These are phyloP conservation scores for Polydesmus complanatus DNA, from an alignment of 2,888 invertebrate species.

Conservation along the genomic window DNA sequence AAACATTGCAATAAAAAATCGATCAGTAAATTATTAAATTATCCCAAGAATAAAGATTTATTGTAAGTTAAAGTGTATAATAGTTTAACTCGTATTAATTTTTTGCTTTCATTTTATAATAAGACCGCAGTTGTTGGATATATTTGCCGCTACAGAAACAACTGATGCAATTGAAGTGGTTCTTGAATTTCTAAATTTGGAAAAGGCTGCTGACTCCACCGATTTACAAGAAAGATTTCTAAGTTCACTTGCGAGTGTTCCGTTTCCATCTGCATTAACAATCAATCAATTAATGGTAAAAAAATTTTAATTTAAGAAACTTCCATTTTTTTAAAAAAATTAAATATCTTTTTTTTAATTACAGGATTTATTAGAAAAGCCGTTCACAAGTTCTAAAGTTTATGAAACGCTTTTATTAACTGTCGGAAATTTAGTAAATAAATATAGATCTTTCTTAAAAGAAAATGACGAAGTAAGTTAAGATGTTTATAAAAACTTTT, in stretches of 20 bases:
- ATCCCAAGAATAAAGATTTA: slow-evolving; percentile 43
- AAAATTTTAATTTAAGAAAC: background rate
- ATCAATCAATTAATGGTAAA: background rate
- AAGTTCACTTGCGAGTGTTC: slow-evolving; percentile 53
- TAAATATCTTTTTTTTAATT: background rate
- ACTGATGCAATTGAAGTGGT: slow-evolving; percentile 50
- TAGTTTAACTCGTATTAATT: background rate
- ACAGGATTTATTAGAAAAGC: slow-evolving; percentile 33
- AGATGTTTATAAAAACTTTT: background rate
- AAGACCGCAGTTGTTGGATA: slow-evolving; percentile 51
- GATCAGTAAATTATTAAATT: slow-evolving; percentile 43
- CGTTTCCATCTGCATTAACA: slow-evolving; percentile 39
- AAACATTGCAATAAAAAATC: slow-evolving; percentile 45
- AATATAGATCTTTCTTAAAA: background rate
- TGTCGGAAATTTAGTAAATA: background rate
- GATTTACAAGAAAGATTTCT: slow-evolving; percentile 55
- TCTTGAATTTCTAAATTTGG: slow-evolving; percentile 41
- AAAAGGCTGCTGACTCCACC: slow-evolving; percentile 4
- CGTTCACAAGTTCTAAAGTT: slow-evolving; percentile 46
- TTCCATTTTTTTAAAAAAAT: background rate
- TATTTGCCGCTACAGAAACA: slow-evolving; percentile 56
- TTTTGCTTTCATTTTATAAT: slow-evolving; percentile 18
- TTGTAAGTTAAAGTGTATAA: slow-evolving; percentile 26
- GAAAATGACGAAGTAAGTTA: background rate
- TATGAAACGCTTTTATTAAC: slow-evolving; percentile 52